phyloP scores from a whole-genome alignment of 2,888 invertebrate genomes.

The Teinopalpus imperialis region DNA sequence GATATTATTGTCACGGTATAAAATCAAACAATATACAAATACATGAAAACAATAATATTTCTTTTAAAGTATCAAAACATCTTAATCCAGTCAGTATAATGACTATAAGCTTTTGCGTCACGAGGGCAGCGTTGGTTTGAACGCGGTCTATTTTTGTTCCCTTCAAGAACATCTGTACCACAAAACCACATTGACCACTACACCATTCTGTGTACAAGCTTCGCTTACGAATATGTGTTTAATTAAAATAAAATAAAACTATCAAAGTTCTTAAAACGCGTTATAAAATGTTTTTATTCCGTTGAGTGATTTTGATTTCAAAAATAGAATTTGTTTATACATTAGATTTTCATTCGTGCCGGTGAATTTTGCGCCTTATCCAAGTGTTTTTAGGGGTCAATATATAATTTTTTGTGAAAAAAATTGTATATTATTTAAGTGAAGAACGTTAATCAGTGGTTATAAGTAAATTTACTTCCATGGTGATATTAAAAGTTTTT shows the following conservation, averaged over 20 bases:
- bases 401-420: no score
- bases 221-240: background rate
- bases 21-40: background rate
- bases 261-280: background rate
- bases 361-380: no score
- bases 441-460: no score
- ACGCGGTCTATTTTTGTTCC: conserved; percentile 58
- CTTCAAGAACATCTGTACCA: conserved; percentile 43
- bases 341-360: no score
- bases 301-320: background rate
- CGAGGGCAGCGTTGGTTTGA: conserved; percentile 42
- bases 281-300: no score
- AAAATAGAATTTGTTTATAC: background rate
- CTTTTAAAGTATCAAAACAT: conserved; percentile 44
- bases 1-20: no score
- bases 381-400: no score
- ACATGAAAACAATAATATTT: conserved; percentile 4
- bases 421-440: no score
- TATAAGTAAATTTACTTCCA: no score
- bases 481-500: no score
- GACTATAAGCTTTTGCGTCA: conserved; percentile 52
- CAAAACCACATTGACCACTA: conserved; percentile 18
- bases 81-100: conserved; percentile 6
- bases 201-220: conserved; percentile 8
- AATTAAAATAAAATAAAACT: no score